Conservation (phyloP, 2,113 vertebrate species). For the Pachyramphus minor region DNA sequence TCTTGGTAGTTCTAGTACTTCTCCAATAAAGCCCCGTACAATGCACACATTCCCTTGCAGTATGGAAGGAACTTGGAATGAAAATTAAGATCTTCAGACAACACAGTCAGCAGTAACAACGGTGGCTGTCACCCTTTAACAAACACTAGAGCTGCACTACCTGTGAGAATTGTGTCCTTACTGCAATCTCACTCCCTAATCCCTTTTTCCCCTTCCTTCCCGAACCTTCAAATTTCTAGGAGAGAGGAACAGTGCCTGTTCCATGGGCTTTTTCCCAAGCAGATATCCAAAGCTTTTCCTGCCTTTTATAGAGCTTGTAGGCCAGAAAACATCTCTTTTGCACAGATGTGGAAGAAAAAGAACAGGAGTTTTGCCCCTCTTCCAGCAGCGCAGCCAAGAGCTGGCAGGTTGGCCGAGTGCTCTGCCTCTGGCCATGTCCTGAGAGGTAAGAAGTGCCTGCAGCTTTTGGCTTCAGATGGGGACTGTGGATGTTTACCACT, state of each 20-base stretch:
- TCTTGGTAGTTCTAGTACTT: not conserved
- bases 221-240: not conserved
- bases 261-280: not conserved
- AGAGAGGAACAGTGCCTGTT: not conserved
- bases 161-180: not conserved
- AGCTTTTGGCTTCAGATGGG: not conserved
- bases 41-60: not conserved
- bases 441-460: not conserved
- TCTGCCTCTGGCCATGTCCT: not conserved
- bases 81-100: not conserved
- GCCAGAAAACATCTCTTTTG: not conserved
- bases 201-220: not conserved
- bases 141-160: not conserved
- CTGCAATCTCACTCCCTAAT: not conserved
- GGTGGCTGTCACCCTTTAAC: not conserved
- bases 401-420: not conserved
- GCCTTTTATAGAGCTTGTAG: not conserved
- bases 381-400: not conserved
- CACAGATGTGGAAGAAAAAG: not conserved
- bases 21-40: not conserved
- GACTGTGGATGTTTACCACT: conserved; percentile 1
- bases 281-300: not conserved
- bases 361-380: not conserved
- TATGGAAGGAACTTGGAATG: not conserved
- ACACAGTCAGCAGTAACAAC: not conserved